phyloP scores from a whole-genome alignment of 2,113 vertebrate species.

The Maccullochella peelii region DNA sequence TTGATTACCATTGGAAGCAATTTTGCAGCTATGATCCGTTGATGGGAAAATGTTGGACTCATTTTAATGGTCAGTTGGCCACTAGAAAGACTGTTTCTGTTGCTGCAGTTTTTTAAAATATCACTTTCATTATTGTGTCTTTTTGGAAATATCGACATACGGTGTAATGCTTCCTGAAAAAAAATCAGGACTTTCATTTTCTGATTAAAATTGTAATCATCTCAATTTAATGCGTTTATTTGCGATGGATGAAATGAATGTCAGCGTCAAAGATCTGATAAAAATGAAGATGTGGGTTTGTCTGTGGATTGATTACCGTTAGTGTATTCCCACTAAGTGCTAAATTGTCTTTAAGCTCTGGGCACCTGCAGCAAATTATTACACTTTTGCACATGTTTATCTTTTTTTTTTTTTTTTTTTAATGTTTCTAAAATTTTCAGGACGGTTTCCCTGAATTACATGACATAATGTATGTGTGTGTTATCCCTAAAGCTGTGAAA shows the following conservation, averaged over 20 bases:
- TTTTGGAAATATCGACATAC: neutral
- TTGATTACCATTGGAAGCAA: conserved; percentile 58
- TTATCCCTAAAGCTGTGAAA: neutral
- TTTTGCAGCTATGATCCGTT: conserved; percentile 50
- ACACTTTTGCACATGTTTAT: neutral
- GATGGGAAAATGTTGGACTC: conserved; percentile 51
- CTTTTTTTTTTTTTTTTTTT: neutral
- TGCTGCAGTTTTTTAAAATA: conserved; percentile 5
- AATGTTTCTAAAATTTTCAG: neutral
- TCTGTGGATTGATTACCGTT: neutral
- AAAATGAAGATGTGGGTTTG: neutral
- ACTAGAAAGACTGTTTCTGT: conserved; percentile 12
- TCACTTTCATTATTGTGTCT: neutral
- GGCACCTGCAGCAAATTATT: neutral
- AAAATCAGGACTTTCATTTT: conserved; percentile 2
- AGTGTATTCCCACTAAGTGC: neutral
- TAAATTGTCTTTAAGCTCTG: neutral
- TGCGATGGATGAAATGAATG: neutral
- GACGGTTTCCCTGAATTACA: neutral
- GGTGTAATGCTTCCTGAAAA: neutral
- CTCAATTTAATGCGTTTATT: conserved; percentile 1
- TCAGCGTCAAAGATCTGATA: neutral
- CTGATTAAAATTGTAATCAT: conserved; percentile 45
- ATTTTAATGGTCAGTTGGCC: conserved; percentile 34
- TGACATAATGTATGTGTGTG: neutral